Conservation (phyloP, 2,113 vertebrate species). For the Equus przewalskii region DNA sequence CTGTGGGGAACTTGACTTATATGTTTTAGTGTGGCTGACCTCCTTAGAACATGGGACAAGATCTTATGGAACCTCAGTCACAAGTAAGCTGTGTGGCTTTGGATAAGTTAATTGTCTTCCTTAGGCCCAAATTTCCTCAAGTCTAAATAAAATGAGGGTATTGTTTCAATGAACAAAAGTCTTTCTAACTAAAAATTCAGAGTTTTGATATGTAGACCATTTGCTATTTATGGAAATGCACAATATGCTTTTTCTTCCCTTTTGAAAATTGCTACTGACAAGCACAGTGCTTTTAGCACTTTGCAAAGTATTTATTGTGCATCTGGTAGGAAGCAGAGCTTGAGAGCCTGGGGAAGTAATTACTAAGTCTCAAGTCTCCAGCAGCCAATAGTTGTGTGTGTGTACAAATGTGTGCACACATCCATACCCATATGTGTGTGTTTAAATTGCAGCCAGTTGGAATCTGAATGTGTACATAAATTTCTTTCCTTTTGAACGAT, state of each 20-base stretch:
- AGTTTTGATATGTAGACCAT: neutral
- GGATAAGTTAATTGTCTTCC: neutral
- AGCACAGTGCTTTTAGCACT: conserved; percentile 41
- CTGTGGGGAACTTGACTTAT: neutral
- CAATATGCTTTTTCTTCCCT: conserved; percentile 36
- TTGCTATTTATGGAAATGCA: conserved; percentile 43
- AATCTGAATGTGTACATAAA: neutral
- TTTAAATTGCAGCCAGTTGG: neutral
- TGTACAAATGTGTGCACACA: no score
- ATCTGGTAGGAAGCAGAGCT: conserved; percentile 23
- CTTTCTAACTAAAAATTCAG: conserved; percentile 25
- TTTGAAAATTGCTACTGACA: conserved; percentile 62
- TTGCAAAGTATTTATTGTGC: neutral
- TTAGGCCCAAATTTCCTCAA: neutral
- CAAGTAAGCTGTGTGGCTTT: neutral
- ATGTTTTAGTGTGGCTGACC: neutral
- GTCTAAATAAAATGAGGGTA: neutral
- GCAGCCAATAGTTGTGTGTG: neutral
- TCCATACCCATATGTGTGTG: neutral
- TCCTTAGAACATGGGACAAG: neutral
- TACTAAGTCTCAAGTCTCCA: neutral
- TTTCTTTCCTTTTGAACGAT: conserved; percentile 7
- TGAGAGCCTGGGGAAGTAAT: neutral
- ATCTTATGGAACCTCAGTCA: neutral
- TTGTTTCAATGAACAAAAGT: neutral